phyloP scores from a whole-genome alignment of 2,797 vertebrate genomes.

The Ataeniobius toweri region DNA sequence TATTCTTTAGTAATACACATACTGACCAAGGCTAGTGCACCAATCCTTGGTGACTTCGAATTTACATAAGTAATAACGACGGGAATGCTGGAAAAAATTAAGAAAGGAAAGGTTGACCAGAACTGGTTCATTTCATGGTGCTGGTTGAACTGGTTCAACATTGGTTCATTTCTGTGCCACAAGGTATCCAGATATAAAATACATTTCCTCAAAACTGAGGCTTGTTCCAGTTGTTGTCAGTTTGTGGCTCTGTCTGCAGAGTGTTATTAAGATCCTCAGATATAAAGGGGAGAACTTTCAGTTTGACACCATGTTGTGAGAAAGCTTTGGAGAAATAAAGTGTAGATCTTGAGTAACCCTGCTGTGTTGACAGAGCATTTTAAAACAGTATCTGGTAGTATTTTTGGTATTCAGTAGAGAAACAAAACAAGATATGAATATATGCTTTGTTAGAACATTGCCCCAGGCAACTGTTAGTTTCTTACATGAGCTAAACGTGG shows the following conservation, averaged over 20 bases:
- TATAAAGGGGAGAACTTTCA: no score
- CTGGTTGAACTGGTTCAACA: no score
- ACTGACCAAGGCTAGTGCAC: no score
- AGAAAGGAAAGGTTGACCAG: no score
- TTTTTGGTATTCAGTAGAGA: background rate
- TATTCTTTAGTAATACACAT: no score
- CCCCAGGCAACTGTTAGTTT: background rate
- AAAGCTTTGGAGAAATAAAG: background rate
- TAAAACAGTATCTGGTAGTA: background rate
- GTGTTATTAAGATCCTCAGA: no score
- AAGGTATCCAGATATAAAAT: background rate
- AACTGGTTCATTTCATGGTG: no score
- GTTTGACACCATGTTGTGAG: background rate
- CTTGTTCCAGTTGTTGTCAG: background rate
- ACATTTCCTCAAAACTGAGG: background rate
- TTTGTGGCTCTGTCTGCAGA: background rate
- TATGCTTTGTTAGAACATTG: background rate
- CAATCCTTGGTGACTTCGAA: no score
- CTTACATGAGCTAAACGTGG: background rate
- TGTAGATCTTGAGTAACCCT: background rate
- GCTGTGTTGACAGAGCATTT: background rate
- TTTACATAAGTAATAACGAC: no score
- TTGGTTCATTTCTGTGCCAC: no score
- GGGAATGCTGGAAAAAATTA: no score
- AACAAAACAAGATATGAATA: background rate